Evolutionary conservation across 2,888 invertebrate genomes (phyloP), one percentile per base, ranked within the genome.

Genomic region (Synanthedon andrenaeformis): DNA sequence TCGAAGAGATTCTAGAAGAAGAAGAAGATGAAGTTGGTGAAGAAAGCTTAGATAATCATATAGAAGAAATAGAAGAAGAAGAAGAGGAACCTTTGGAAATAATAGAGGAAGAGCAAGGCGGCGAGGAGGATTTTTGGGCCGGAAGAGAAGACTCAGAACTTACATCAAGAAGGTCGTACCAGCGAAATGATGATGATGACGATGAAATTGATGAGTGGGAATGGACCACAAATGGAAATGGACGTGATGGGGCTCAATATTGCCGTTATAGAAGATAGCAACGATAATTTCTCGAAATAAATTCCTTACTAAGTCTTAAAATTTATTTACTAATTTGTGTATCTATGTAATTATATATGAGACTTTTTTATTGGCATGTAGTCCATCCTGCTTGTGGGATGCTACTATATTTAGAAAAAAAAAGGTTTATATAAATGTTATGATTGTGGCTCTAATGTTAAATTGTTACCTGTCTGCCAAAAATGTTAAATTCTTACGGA

Each of bases 201-300:
- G 74, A 70, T 12, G 82, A 85, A 53, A 66, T 84, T 10, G 85
- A 88, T 42, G 86, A 88, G 62, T 90, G 90, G 90, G 86, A 88
- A 58, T 81, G 79, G 79, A 86, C 76, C 3, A 63, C 65, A 3
- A 70, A 67, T 42, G 69, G 64, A n/a, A 66, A 62, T 23, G 66
- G 62, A 41, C 63, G 63, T 55, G 72, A 66, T 55, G 85, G 82
- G 59, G 77, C 80, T 79, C 83, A 84, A 75, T 67, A 76, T 64
- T 79, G 73, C 65, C 77, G 80, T 59, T 81, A 81, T 62, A 67
- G 72, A 62, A 81, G 83, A 76, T 82, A 84, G 68, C 67, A 60
- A 62, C 67, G 59, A 45, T 49, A 49, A 49, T 49, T 23, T 49
- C 13, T 49, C 19, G 23, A 49, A 19, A 49, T 49, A 49, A 49